These are phyloP conservation scores for Rhadina sibilatrix DNA, from an alignment of 2,113 vertebrate genomes.

Conservation along the genomic window DNA sequence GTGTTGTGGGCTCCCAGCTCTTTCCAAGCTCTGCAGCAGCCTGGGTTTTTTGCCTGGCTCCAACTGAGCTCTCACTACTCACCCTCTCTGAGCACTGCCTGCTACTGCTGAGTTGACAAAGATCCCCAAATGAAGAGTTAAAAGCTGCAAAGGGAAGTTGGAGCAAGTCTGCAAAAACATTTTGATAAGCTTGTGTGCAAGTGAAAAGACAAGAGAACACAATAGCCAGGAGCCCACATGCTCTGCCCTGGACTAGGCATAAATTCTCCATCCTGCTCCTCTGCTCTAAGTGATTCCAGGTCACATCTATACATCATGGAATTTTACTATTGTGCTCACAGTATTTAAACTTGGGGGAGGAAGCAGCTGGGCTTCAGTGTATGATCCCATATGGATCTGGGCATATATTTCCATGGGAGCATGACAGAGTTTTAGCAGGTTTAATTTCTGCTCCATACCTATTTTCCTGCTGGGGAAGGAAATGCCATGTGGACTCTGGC, in stretches of 20 bases:
- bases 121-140: background rate
- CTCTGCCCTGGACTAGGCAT: slow-evolving; percentile 48
- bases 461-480: background rate
- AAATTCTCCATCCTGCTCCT: background rate
- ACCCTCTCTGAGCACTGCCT: background rate
- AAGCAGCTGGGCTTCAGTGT: slow-evolving; percentile 41
- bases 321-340: background rate
- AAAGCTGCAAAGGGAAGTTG: background rate
- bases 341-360: slow-evolving; percentile 37
- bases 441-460: background rate
- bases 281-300: slow-evolving; percentile 53
- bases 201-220: slow-evolving; percentile 14
- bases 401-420: background rate
- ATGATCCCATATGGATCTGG: slow-evolving; percentile 21
- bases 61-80: background rate
- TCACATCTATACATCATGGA: slow-evolving; percentile 34
- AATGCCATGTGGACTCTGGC: background rate
- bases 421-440: background rate
- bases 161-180: slow-evolving; percentile 38
- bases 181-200: slow-evolving; percentile 30
- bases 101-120: background rate
- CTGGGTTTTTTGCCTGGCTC: background rate
- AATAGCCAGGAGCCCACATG: slow-evolving; percentile 12
- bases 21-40: background rate
- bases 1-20: background rate